Percentiles rank a stretch among this genome's conserved stretches.
Evolutionary conservation across 2,113 vertebrate species (phyloP).

Genomic region (Hemicordylus capensis): DNA sequence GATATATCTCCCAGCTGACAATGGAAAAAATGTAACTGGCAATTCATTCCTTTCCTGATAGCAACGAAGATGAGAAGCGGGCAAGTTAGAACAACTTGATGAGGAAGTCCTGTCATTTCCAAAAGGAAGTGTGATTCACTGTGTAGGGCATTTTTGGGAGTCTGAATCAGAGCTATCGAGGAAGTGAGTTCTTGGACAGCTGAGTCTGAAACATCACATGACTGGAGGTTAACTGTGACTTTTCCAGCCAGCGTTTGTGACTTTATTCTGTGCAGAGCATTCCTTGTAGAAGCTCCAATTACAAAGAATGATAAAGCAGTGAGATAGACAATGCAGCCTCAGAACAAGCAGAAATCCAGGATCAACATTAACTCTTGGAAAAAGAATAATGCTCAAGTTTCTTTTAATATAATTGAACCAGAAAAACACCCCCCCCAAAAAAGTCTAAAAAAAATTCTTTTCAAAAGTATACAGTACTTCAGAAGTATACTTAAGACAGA

Average conservation of each 20-base stretch:
- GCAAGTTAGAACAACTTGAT: constrained; percentile 73
- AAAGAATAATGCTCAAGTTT: not conserved
- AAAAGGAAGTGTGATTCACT: constrained; percentile 83
- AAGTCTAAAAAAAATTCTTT: not conserved
- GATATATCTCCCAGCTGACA: constrained; percentile 72
- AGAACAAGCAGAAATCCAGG: not conserved
- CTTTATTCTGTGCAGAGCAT: constrained; percentile 35
- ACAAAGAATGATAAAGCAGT: not conserved
- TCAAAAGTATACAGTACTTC: no score
- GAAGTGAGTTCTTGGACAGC: constrained; percentile 80
- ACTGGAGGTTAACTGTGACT: constrained; percentile 69
- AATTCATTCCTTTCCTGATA: constrained; percentile 77
- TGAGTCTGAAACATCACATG: constrained; percentile 62
- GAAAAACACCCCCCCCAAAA: no score
- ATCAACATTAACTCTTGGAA: not conserved
- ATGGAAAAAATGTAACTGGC: constrained; percentile 76
- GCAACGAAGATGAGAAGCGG: constrained; percentile 69
- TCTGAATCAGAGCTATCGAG: constrained; percentile 83
- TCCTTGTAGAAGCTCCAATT: constrained; percentile 24
- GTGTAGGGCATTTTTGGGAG: constrained; percentile 74
- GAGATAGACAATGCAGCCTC: constrained; percentile 18
- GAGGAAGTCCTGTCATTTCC: constrained; percentile 84
- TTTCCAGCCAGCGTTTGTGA: constrained; percentile 43
- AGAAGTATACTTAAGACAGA: not conserved
- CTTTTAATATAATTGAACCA: not conserved